Base-by-base conservation (phyloP, 2,113 vertebrate genomes). In the Eubucco bourcierii region DNA sequence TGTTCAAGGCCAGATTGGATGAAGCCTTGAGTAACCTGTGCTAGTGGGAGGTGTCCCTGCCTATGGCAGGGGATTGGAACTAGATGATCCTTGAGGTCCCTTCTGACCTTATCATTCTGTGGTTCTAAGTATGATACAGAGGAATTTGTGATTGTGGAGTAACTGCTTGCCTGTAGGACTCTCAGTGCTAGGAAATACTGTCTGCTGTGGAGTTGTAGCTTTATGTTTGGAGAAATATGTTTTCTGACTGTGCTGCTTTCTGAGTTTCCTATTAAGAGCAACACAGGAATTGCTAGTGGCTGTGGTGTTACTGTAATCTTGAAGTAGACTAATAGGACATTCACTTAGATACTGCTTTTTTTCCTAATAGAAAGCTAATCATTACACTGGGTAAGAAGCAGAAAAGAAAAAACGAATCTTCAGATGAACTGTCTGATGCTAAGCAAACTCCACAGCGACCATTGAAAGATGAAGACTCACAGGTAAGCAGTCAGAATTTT, bases 321-420 rank as follows among this genome's bases (percentile, higher is more conserved):
- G 39, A 73, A 34, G 13, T 31, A 50, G 52, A 11, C 15, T 74
- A 87, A 27, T 16, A 1, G 7, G 70, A 20, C 56, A 6, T 73
- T 94, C 59, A 73, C 31, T 88, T 68, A 67, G 34, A 31, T 31
- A 9, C 21, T 78, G 80, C 41, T 56, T 2, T 60, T 87, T 63
- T 92, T 64, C 90, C 33, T 84, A 82, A 97, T 94, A 99, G 99
- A 80, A 99, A 99, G 97, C 98, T 99, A 72, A 99, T 99, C 88
- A 99, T 99, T 96, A 99, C 99, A 66, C 97, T 99, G 95, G 98
- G 99, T 92, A 99, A 99, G 97, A 99, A 99, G 97, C 99, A 99
- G 95, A 99, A 99, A 87, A 98, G 99, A 89, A 99, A 99, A 98
- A 98, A 98, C 0, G 98, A 99, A 58, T 99, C 99, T 89, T 99